Conservation (phyloP, 2,113 vertebrate genomes). For the Amphiprion percula region DNA sequence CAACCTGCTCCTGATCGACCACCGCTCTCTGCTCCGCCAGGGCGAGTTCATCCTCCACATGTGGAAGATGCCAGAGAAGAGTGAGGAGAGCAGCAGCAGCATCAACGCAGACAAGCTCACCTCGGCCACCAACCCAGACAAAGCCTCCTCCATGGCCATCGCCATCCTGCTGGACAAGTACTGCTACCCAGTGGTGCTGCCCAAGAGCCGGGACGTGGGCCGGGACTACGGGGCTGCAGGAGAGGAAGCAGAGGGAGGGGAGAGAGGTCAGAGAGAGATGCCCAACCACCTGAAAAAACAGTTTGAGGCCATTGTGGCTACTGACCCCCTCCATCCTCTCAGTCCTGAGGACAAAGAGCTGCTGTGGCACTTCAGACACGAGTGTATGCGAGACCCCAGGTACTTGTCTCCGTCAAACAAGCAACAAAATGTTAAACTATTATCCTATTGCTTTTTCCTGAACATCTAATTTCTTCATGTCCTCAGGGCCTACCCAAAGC, state of each 20-base stretch:
- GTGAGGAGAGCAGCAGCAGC: constrained; percentile 93
- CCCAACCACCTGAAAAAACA: constrained; percentile 97
- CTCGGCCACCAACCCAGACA: constrained; percentile 97
- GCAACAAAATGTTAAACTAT: background rate
- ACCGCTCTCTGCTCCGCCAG: constrained; percentile 93
- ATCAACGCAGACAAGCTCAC: constrained; percentile 97
- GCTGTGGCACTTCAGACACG: constrained; percentile 97
- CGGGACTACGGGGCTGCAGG: constrained; percentile 70
- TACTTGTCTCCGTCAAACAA: background rate
- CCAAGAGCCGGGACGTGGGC: constrained; percentile 87
- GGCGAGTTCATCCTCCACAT: constrained; percentile 98
- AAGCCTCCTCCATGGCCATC: constrained; percentile 94
- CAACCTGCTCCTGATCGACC: constrained; percentile 95
- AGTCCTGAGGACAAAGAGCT: constrained; percentile 96
- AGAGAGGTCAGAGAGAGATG: constrained; percentile 93
- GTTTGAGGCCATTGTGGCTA: constrained; percentile 93
- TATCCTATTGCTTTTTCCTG: background rate
- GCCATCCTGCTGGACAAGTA: constrained; percentile 95
- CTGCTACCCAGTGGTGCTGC: constrained; percentile 95
- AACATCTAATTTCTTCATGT: background rate
- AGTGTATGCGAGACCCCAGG: constrained; percentile 92
- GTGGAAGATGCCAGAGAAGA: constrained; percentile 98
- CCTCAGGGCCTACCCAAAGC: constrained; percentile 92
- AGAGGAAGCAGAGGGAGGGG: constrained; percentile 85
- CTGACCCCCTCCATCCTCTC: constrained; percentile 94